Base-by-base conservation (phyloP, 2,113 vertebrate species). In the Lucifuga dentata region DNA sequence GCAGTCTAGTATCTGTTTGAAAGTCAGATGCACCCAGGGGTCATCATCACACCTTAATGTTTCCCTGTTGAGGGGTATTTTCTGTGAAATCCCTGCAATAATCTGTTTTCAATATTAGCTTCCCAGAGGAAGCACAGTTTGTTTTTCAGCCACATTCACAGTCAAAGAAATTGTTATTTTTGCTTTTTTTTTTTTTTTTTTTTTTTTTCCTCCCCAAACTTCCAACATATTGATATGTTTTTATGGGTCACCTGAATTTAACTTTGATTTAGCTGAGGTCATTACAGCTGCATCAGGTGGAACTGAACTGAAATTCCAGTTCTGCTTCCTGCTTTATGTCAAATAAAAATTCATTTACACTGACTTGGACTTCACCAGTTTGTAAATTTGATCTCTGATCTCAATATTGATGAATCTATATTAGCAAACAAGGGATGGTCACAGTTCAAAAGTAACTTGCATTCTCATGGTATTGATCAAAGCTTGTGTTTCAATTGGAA, bases 401-500 rank as follows among this genome's bases (percentile, higher is more conserved):
- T 73, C 48, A 41, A 39, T 48, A 45, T 3, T 38, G 52, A 21
- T 35, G 3, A 24, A 15, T 8, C 4, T 11, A 35, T 17, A 12
- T 51, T 39, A 51, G 6, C 17, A 55, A 48, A 51, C 76, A 64
- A 68, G 48, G 70, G 69, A 75, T 40, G 1, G 48, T 44, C 60
- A 16, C 16, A 5, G 53, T 68, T 39, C 2, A 61, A 71, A 62
- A 8, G 38, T 53, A 58, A 49, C 53, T 26, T 21, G 65, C 77
- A 63, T 69, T 74, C 46, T 76, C 60, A 72, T 60, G 36, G 13
- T 84, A 73, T 46, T 46, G 53, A 61, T 61, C 51, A 55, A 44
- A 51, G 77, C 69, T 76, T 58, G 67, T 76, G 61, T 70, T 70
- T 68, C 64, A 76, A 52, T 68, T 51, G 35, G n/a, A n/a, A 48